Evolutionary conservation across 2,113 vertebrate genomes (phyloP).

Genomic region (Colaptes auratus): DNA sequence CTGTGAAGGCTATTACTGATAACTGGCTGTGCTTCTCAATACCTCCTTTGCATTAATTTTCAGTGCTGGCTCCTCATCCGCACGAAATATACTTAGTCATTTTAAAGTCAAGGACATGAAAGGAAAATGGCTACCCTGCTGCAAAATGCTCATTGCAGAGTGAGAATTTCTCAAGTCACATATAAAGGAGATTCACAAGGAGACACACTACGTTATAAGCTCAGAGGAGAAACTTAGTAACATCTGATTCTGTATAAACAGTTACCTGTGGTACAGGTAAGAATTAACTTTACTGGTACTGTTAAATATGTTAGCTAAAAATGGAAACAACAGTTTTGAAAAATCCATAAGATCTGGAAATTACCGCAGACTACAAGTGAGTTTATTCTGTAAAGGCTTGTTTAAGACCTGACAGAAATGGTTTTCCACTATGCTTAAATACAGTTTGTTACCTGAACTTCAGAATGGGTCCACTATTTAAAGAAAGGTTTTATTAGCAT

Average conservation of each 20-base stretch:
- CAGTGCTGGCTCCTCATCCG: not conserved
- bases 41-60: constrained; percentile 37
- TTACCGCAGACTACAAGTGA: constrained; percentile 14
- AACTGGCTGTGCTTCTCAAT: constrained; percentile 53
- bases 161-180: constrained; percentile 55
- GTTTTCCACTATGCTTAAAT: constrained; percentile 4
- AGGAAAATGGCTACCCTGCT: constrained; percentile 81
- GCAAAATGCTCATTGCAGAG: constrained; percentile 65
- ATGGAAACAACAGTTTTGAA: constrained; percentile 38
- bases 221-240: constrained; percentile 37
- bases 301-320: constrained; percentile 26
- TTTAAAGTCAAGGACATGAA: constrained; percentile 72
- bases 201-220: constrained; percentile 9
- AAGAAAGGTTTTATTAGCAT: constrained; percentile 16
- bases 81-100: constrained; percentile 65
- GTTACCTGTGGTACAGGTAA: not conserved
- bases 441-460: constrained; percentile 15
- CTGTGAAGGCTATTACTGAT: constrained; percentile 35
- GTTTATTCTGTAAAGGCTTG: constrained; percentile 10
- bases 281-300: constrained; percentile 5
- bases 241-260: constrained; percentile 36
- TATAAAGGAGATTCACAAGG: constrained; percentile 30
- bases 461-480: constrained; percentile 1
- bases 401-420: not conserved
- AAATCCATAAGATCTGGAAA: constrained; percentile 27